These are phyloP conservation scores for Lindbergichthys nudifrons DNA, from an alignment of 2,797 vertebrate species.

Conservation along the genomic window DNA sequence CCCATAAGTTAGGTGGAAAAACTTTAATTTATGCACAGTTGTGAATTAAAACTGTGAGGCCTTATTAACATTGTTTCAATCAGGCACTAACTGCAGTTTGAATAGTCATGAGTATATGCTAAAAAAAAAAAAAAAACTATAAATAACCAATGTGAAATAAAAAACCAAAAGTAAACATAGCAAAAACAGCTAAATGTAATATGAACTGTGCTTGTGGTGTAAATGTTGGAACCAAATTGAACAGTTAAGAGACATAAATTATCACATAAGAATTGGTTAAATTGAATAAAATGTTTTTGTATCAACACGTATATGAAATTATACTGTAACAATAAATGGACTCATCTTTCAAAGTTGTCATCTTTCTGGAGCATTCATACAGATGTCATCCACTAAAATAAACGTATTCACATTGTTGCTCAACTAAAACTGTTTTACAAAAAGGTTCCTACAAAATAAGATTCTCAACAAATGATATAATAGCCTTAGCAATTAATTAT, in stretches of 20 bases:
- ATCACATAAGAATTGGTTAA: neutral
- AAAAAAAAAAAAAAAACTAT: neutral
- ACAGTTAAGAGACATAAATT: constrained; percentile 18
- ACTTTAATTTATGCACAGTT: neutral
- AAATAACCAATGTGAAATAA: constrained; percentile 7
- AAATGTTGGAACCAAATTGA: neutral
- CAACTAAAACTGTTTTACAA: constrained; percentile 2
- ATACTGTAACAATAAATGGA: constrained; percentile 18
- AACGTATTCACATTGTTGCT: constrained; percentile 12
- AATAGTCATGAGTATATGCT: neutral
- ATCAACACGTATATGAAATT: constrained; percentile 16
- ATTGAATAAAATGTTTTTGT: neutral
- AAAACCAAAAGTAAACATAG: constrained; percentile 1
- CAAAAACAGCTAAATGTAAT: neutral
- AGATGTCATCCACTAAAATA: neutral
- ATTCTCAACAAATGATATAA: neutral
- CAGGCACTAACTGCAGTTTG: neutral
- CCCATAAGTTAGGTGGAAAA: neutral
- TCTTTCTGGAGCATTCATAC: neutral
- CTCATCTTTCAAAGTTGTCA: neutral
- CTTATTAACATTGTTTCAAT: neutral
- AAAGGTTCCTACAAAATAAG: constrained; percentile 20
- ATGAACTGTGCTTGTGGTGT: neutral
- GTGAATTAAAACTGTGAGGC: neutral
- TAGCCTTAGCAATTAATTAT: neutral